phyloP scores from a whole-genome alignment of 2,113 vertebrate genomes.

The Amazona vittata region DNA sequence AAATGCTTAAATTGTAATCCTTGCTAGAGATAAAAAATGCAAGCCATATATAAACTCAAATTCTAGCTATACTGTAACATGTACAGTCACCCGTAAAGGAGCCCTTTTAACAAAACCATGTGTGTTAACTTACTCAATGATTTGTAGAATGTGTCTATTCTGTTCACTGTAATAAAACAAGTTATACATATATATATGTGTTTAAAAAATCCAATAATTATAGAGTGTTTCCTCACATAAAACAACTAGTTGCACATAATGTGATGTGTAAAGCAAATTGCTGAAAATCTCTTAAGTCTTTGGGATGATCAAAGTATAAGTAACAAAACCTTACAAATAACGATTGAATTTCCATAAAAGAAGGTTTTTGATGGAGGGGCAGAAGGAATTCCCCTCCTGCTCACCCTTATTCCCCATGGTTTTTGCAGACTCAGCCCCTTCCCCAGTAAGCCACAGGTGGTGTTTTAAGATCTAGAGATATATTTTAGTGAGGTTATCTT shows the following conservation, averaged over 20 bases:
- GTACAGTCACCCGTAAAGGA: conserved; percentile 51
- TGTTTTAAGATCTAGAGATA: not conserved
- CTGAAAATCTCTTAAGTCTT: conserved; percentile 67
- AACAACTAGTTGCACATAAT: conserved; percentile 8
- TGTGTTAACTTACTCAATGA: not conserved
- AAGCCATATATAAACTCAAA: conserved; percentile 44
- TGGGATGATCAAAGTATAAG: conserved; percentile 69
- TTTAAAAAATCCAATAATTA: conserved; percentile 38
- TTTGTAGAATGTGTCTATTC: not conserved
- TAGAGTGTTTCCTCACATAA: conserved; percentile 10
- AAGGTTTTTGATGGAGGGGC: not conserved
- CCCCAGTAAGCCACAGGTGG: not conserved
- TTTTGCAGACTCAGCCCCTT: not conserved
- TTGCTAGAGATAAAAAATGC: not conserved
- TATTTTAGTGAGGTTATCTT: not conserved
- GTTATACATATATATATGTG: not conserved
- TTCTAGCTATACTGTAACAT: not conserved
- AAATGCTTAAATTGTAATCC: conserved; percentile 19
- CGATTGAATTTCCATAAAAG: conserved; percentile 64
- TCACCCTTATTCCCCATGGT: not conserved
- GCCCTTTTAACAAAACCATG: conserved; percentile 68
- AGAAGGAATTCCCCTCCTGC: not conserved
- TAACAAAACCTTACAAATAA: conserved; percentile 21
- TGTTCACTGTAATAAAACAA: conserved; percentile 17
- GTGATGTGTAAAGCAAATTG: conserved; percentile 38